Percentiles rank a stretch among this genome's conserved stretches.
Conservation (phyloP, 2,888 invertebrate genomes). For the Dexiosoma caninum region DNA sequence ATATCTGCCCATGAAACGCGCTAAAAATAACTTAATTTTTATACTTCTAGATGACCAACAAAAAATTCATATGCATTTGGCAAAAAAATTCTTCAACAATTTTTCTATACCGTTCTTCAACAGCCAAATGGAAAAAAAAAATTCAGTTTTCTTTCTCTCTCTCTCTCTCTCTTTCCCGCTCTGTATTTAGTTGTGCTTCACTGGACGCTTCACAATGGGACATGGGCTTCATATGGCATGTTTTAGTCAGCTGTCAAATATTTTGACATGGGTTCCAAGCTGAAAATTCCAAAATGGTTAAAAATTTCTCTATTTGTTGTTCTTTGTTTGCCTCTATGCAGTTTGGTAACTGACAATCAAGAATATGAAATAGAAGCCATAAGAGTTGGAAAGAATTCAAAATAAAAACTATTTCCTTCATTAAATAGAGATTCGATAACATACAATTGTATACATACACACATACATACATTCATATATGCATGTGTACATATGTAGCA, state of each 20-base stretch:
- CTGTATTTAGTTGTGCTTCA: slow-evolving; percentile 47
- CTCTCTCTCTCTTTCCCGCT: neutral
- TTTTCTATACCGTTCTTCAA: neutral
- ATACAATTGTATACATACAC: too few relatives aligned
- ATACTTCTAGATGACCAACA: neutral
- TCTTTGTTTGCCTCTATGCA: slow-evolving; percentile 7
- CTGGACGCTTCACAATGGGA: slow-evolving; percentile 65
- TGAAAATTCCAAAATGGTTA: slow-evolving; percentile 62
- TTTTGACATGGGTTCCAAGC: slow-evolving; percentile 78
- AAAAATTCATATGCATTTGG: neutral
- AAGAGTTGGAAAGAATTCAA: neutral
- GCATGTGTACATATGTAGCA: neutral
- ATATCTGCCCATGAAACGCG: neutral
- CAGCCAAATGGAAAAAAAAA: neutral
- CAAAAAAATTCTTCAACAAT: neutral
- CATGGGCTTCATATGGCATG: slow-evolving; percentile 74
- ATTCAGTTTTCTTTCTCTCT: neutral
- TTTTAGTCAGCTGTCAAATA: slow-evolving; percentile 79
- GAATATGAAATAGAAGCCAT: slow-evolving; percentile 11
- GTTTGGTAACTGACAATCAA: slow-evolving; percentile 39
- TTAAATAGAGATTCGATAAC: slow-evolving; percentile 47
- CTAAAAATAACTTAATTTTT: neutral
- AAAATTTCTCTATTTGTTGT: slow-evolving; percentile 31
- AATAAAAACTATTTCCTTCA: slow-evolving; percentile 32
- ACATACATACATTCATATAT: neutral